Base-by-base conservation (phyloP, 2,113 vertebrate species). In the Capra hircus region DNA sequence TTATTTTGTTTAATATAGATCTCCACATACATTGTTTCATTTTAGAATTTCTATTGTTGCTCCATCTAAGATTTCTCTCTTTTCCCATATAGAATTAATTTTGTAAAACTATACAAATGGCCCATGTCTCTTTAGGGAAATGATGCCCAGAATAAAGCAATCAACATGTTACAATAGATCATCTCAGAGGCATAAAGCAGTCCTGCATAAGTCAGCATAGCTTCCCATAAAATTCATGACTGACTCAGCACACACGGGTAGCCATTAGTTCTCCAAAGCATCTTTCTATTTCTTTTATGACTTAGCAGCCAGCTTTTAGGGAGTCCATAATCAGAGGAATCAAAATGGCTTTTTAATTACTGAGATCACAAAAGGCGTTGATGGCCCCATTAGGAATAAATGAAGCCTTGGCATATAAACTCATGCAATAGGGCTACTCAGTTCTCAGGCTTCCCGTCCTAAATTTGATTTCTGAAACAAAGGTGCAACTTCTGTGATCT, bases 341-440 rank as follows among this genome's bases (percentile, higher is more conserved):
- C 87, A 97, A 97, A 97, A 84, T 95, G 96, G 57, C 67, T 94
- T 94, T 93, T 97, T 97, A 98, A 96, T 96, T 97, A 97, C 83
- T 91, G 80, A 89, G 78, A 95, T 96, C 89, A 94, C 95, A 98
- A 89, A 98, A 89, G 25, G 53, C 57, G 4, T 50, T 95, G 93
- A 97, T 97, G 71, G 83, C 78, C 36, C 94, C 96, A 95, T 97
- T 97, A 97, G 86, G 95, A 97, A 30, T 93, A 97, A 98, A 97
- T 90, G 94, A 94, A 94, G 89, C 71, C 43, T 96, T 97, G 57
- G 52, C 64, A 78, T 95, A 97, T 78, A 92, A 97, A 94, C n/a
- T 88, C 40, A 50, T 67, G 40, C 62, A 86, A 9, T 14, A 97
- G 55, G 36, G 33, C 28, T 92, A 57, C 62, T 90, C 78, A 25